These are phyloP conservation scores for Leucophenga montana DNA, from an alignment of 2,888 invertebrate genomes.

Conservation along the genomic window DNA sequence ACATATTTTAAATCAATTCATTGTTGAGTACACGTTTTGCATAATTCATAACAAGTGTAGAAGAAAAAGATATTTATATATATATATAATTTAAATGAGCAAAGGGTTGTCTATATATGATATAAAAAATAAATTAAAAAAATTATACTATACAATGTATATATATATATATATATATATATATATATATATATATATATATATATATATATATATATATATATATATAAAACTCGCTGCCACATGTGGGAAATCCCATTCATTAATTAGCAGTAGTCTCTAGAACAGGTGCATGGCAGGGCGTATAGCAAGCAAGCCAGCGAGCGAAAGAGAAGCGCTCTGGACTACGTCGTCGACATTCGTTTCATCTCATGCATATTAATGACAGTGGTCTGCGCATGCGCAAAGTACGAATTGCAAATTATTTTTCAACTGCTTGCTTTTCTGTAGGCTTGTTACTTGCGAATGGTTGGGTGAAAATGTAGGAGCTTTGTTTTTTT, in stretches of 20 bases:
- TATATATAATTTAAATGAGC: neutral
- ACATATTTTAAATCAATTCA: constrained; percentile 16
- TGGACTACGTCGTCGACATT: no score
- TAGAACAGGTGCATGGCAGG: no score
- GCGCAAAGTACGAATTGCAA: constrained; percentile 7
- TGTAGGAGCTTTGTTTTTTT: no score
- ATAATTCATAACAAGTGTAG: constrained; percentile 15
- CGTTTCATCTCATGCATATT: constrained; percentile 5
- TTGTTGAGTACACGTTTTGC: constrained; percentile 23
- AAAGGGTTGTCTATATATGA: no score
- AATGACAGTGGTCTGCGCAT: constrained; percentile 5
- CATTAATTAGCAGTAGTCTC: constrained; percentile 7
- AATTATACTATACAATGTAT: neutral
- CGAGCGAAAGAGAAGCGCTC: neutral
- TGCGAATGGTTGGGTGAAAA: no score
- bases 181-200: neutral
- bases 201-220: neutral
- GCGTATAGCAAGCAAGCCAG: neutral
- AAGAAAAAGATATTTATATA: neutral
- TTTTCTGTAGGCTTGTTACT: neutral
- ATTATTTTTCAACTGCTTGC: neutral
- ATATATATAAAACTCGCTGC: neutral
- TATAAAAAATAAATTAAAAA: neutral
- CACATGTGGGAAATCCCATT: constrained; percentile 27
- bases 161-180: neutral